These are phyloP conservation scores for Gobius niger DNA, from an alignment of 2,113 vertebrate genomes.

Conservation along the genomic window DNA sequence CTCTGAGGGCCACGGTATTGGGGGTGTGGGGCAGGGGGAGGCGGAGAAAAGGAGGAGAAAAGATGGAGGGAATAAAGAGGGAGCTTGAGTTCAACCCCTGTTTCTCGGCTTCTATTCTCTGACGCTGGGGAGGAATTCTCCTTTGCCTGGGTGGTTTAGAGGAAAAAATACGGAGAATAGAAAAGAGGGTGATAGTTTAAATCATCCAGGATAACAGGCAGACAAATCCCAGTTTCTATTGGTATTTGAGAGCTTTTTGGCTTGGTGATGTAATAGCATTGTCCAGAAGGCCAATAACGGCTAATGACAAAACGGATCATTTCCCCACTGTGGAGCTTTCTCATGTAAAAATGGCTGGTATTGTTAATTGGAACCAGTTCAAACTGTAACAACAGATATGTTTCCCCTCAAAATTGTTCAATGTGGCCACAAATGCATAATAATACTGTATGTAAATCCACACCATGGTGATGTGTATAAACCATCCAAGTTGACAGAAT, in stretches of 20 bases:
- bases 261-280: conserved; percentile 52
- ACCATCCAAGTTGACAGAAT: conserved; percentile 55
- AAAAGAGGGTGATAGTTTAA: conserved; percentile 51
- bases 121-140: conserved; percentile 55
- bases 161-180: conserved; percentile 54
- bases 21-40: conserved; percentile 20
- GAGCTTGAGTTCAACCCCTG: conserved; percentile 58
- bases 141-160: conserved; percentile 69
- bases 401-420: conserved; percentile 16
- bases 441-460: conserved; percentile 12
- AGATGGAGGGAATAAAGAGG: conserved; percentile 65
- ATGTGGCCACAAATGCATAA: conserved; percentile 29
- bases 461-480: conserved; percentile 19
- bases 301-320: conserved; percentile 60
- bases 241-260: conserved; percentile 21
- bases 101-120: conserved; percentile 58
- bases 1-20: conserved; percentile 64
- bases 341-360: conserved; percentile 21
- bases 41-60: conserved; percentile 43
- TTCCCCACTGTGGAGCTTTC: conserved; percentile 37
- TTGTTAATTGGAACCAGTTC: conserved; percentile 32
- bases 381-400: conserved; percentile 6
- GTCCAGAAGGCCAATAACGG: conserved; percentile 54
- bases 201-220: conserved; percentile 59
- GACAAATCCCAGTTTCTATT: conserved; percentile 58